Evolutionary conservation across 1,140 invertebrate species (phyloP).

Genomic region (Pseudobourletiella spinata): DNA sequence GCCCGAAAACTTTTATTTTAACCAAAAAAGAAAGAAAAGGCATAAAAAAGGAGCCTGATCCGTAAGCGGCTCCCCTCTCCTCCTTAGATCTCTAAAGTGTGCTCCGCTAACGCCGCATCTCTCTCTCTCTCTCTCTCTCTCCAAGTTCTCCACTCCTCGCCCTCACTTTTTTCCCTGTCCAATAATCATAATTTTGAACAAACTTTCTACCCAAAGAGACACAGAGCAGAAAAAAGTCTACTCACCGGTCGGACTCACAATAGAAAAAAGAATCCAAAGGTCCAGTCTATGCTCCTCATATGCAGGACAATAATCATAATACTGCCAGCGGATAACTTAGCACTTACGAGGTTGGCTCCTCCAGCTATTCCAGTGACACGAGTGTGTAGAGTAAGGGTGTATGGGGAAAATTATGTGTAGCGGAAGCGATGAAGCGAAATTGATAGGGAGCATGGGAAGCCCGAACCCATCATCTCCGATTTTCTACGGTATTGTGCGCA

Average conservation of each 20-base stretch:
- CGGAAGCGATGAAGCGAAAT: slow-evolving; percentile 4
- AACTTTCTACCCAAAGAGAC: background rate
- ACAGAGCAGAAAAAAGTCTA: background rate
- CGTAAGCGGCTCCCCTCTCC: background rate
- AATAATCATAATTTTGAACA: too few relatives aligned
- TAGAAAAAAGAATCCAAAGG: background rate
- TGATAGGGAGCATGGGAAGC: slow-evolving; percentile 1
- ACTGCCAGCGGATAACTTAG: background rate
- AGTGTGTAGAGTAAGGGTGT: background rate
- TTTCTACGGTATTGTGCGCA: background rate
- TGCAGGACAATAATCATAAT: background rate
- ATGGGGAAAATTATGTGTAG: background rate
- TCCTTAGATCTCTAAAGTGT: too few relatives aligned
- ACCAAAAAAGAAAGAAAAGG: background rate
- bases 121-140: too few relatives aligned
- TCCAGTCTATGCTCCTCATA: background rate
- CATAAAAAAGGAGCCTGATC: background rate
- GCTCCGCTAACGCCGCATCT: too few relatives aligned
- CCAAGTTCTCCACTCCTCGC: too few relatives aligned
- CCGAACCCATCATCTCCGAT: background rate
- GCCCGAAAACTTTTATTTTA: background rate
- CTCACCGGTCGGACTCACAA: too few relatives aligned
- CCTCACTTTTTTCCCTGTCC: too few relatives aligned
- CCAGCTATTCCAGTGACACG: background rate
- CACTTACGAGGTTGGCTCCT: background rate